Percentiles rank a stretch among this genome's conserved stretches.
phyloP scores from a whole-genome alignment of 2,113 vertebrate genomes.

The Myanophis thanlyinensis region DNA sequence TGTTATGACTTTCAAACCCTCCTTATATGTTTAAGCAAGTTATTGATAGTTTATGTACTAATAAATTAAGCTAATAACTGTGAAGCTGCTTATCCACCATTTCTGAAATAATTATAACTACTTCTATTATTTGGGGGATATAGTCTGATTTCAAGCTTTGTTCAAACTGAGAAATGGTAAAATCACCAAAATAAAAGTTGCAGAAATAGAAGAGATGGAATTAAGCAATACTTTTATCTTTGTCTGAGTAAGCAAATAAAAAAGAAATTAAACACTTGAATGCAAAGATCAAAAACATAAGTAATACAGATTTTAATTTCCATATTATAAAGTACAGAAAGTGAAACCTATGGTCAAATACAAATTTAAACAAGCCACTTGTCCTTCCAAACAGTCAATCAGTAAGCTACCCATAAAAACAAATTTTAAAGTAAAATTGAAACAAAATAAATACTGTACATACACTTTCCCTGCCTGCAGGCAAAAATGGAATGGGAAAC shows the following conservation, averaged over 20 bases:
- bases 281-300: constrained; percentile 76
- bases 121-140: background rate
- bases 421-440: constrained; percentile 74
- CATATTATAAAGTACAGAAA: constrained; percentile 80
- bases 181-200: background rate
- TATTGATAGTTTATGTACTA: background rate
- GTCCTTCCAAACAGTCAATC: constrained; percentile 71
- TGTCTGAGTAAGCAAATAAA: constrained; percentile 54
- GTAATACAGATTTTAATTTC: constrained; percentile 81
- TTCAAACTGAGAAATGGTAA: background rate
- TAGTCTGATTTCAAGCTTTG: background rate
- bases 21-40: background rate
- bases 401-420: constrained; percentile 77
- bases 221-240: constrained; percentile 40
- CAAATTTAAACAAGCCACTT: constrained; percentile 80
- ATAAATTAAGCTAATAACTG: background rate
- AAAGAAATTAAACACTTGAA: constrained; percentile 69
- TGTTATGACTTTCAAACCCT: background rate
- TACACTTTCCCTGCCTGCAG: constrained; percentile 82
- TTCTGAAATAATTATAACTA: constrained; percentile 16
- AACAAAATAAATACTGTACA: constrained; percentile 84
- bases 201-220: constrained; percentile 30
- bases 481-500: constrained; percentile 81
- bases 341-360: constrained; percentile 76
- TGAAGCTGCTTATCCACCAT: constrained; percentile 16